Base-by-base conservation (phyloP, 2,888 invertebrate genomes). In the Embidobia sp. region DNA sequence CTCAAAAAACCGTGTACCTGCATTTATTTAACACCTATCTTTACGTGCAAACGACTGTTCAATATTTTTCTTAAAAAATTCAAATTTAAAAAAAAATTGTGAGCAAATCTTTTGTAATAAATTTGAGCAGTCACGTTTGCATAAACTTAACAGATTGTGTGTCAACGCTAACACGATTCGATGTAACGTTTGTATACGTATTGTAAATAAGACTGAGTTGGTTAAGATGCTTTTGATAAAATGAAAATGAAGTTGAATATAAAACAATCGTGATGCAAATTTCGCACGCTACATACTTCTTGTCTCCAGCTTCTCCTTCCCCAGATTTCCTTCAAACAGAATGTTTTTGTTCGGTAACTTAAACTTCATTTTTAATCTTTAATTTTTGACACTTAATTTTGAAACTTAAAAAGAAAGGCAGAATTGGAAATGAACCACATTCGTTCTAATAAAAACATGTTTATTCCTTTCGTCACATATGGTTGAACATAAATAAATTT, bases 241-340 rank as follows among this genome's bases (percentile, higher is more conserved):
- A 8, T 15, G 11, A 40, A 48, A 27, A 13, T 40, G 13, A 48
- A n/a, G 35, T 19, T 37, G 33, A 33, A 64, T 64, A 55, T 44
- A 40, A 37, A 42, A 64, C n/a, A n/a, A n/a, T 46, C 1, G 35
- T 46, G 22, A 37, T 46, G n/a, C 1, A 40, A 67, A 57, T 3
- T 27, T 33, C 57, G 48, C 59, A 51, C 40, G 75, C 69, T 75
- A 69, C 75, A 7, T 75, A 75, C 75, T 69, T 75, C 75, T 75
- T 75, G 63, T 69, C 75, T 75, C 75, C 75, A 63, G 69, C 29
- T 57, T 59, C 3, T 55, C 59, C 61, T 59, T 53, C 46, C 51
- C 15, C 8, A 16, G n/a, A 57, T 27, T 29, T 22, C 48, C 55
- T 44, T 66, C 5, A 35, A 40, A 37, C 37, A 29, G 2, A 29